Percentiles rank a stretch among this genome's conserved stretches.
phyloP scores from a whole-genome alignment of 2,888 invertebrate species.

The Caenorhabditis wallacei region DNA sequence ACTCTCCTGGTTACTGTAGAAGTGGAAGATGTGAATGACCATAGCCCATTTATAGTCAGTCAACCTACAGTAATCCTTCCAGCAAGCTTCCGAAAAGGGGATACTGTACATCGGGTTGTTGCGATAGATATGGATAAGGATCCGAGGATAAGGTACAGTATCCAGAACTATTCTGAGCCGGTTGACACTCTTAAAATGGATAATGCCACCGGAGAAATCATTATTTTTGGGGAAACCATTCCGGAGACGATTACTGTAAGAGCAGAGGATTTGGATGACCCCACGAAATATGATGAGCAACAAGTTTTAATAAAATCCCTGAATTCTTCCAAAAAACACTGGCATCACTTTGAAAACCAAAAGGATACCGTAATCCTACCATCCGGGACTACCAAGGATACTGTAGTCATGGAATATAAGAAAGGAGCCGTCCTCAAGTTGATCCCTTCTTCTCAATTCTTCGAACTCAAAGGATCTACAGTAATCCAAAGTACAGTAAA shows the following conservation, averaged over 20 bases:
- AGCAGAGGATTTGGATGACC: slow-evolving; percentile 39
- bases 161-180: slow-evolving; percentile 8
- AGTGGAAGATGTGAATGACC: slow-evolving; percentile 92
- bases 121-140: slow-evolving; percentile 43
- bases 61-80: slow-evolving; percentile 36
- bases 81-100: slow-evolving; percentile 40
- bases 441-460: slow-evolving; percentile 20
- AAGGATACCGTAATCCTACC: neutral
- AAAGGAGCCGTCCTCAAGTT: slow-evolving; percentile 7
- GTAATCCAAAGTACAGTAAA: slow-evolving; percentile 10
- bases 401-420: neutral
- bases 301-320: slow-evolving; percentile 20
- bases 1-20: slow-evolving; percentile 85
- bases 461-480: slow-evolving; percentile 18
- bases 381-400: slow-evolving; percentile 17
- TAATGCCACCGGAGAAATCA: slow-evolving; percentile 36
- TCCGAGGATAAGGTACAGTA: slow-evolving; percentile 12
- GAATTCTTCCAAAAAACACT: slow-evolving; percentile 30
- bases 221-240: neutral
- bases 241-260: slow-evolving; percentile 62
- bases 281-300: slow-evolving; percentile 44
- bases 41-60: slow-evolving; percentile 92
- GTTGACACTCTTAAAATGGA: slow-evolving; percentile 34
- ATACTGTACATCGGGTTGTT: slow-evolving; percentile 47
- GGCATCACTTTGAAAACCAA: slow-evolving; percentile 53